Conservation (phyloP, 2,797 vertebrate genomes). For the Pygocentrus nattereri region DNA sequence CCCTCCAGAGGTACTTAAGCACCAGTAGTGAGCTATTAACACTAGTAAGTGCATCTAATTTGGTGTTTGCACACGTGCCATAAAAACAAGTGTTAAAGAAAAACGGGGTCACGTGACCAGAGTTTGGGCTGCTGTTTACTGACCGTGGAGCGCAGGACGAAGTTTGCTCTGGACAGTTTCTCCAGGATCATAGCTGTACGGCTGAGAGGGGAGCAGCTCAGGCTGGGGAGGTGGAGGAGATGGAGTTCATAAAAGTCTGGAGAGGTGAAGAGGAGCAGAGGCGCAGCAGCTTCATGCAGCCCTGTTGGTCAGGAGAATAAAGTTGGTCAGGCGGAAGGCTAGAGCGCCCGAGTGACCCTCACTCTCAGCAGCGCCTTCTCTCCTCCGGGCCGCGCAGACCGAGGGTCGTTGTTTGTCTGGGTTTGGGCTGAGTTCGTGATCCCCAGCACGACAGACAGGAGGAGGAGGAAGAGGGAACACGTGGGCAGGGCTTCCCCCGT, state of each 20-base stretch:
- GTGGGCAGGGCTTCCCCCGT: slow-evolving; percentile 38
- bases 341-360: neutral
- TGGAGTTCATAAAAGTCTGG: slow-evolving; percentile 18
- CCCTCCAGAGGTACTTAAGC: neutral
- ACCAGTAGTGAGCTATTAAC: neutral
- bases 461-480: slow-evolving; percentile 25
- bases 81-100: neutral
- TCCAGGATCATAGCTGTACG: slow-evolving; percentile 72
- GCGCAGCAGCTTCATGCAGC: slow-evolving; percentile 15
- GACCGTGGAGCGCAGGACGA: slow-evolving; percentile 70
- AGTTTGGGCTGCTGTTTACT: slow-evolving; percentile 53
- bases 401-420: neutral
- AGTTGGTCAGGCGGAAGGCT: neutral
- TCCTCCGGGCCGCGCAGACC: too few species aligned
- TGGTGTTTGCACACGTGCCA: neutral
- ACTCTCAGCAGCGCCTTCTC: neutral
- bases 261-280: neutral
- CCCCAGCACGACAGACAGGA: slow-evolving; percentile 7
- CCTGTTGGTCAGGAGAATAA: neutral
- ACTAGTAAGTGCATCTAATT: neutral
- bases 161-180: slow-evolving; percentile 66
- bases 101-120: neutral
- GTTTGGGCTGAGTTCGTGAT: slow-evolving; percentile 26
- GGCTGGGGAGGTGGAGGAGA: neutral
- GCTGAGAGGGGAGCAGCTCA: slow-evolving; percentile 8